phyloP scores from a whole-genome alignment of 1,140 invertebrate genomes.

The Andricus grossulariae region DNA sequence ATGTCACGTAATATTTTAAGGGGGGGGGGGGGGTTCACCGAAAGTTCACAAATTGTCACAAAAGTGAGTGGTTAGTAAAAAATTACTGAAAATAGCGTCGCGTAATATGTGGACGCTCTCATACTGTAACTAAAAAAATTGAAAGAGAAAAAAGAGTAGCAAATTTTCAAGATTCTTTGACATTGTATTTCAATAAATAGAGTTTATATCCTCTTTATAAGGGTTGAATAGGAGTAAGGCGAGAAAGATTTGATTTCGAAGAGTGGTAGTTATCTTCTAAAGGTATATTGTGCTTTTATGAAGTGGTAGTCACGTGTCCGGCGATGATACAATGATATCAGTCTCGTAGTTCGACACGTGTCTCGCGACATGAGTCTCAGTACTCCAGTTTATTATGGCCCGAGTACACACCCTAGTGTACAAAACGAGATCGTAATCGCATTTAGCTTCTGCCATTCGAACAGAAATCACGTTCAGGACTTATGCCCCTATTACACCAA shows the following conservation, averaged over 20 bases:
- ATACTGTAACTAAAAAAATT: no score
- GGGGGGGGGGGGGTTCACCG: no score
- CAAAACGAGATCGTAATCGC: slow-evolving; percentile 70
- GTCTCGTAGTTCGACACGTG: slow-evolving; percentile 69
- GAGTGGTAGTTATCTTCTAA: slow-evolving; percentile 53
- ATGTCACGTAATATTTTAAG: no score
- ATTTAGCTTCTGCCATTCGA: slow-evolving; percentile 68
- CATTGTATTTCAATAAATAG: no score
- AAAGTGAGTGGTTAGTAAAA: no score
- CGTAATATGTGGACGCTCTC: no score
- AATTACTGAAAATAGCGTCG: no score
- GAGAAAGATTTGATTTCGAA: slow-evolving; percentile 13
- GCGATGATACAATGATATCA: slow-evolving; percentile 69
- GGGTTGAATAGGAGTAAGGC: background rate
- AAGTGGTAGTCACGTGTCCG: slow-evolving; percentile 69
- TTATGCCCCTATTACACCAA: slow-evolving; percentile 35
- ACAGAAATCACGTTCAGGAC: slow-evolving; percentile 60
- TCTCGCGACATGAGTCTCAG: slow-evolving; percentile 63
- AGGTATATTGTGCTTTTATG: slow-evolving; percentile 67
- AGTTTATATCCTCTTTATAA: background rate
- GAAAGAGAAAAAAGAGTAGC: no score
- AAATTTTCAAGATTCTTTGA: no score
- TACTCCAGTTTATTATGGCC: slow-evolving; percentile 63
- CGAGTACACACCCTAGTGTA: slow-evolving; percentile 51
- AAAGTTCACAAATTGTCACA: no score